Base-by-base conservation (phyloP, 2,113 vertebrate species). In the Atrichornis clamosus region DNA sequence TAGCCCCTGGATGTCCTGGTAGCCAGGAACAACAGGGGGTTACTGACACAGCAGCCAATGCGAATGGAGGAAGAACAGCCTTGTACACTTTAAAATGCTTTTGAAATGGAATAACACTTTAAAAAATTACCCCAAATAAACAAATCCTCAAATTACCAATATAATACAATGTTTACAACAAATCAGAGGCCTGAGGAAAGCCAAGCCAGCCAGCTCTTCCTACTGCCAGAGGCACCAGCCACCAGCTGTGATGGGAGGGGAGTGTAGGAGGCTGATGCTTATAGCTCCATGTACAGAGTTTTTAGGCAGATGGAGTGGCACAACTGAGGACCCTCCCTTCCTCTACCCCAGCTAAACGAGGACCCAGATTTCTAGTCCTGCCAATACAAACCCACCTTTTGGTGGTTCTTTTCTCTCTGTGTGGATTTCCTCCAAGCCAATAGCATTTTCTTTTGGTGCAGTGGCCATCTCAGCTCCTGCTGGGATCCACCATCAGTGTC, bases 341-440 rank as follows among this genome's bases (percentile, higher is more conserved):
- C 41, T 56, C 46, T 58, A 35, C 4, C 7, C 6, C 39, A 39
- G 30, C 23, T 65, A 58, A 72, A 73, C 5, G 6, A 64, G 11
- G 12, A 70, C 17, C 11, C 3, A 32, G 6, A 75, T 39, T 75
- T 59, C 53, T 59, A 41, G 23, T 37, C 13, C 12, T 56, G 37
- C 20, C n/a, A 72, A 52, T 24, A 42, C 11, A 74, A 93, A 87
- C 70, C 8, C 32, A 98, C 98, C 97, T 96, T 95, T 95, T 10
- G 87, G 90, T 6, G 79, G 15, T 53, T 97, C 97, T 53, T 93
- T 64, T 22, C 7, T 37, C 33, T 89, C 93, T 4, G 5, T 19
- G 16, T 64, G 93, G 86, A 97, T 67, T 90, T 96, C 97, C 24
- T 96, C 96, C 67, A 98, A 95, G 72, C 47, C 69, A 15, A 98